Base-by-base conservation (phyloP, 2,888 invertebrate genomes). In the Lathronympha strigana region DNA sequence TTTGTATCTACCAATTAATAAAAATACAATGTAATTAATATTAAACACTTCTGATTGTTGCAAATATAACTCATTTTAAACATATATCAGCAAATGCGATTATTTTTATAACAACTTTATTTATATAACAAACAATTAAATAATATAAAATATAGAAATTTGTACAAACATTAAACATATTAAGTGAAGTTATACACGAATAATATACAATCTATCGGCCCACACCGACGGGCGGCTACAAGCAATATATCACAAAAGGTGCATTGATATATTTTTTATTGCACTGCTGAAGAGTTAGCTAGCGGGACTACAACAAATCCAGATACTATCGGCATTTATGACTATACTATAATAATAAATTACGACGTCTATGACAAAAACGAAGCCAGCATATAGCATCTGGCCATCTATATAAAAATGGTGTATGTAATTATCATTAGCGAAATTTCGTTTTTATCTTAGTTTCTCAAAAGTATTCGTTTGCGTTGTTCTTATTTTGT, bases 141-240 rank as follows among this genome's bases (percentile, higher is more conserved):
- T 31, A 55, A 50, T 43, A 58, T 63, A 31, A 57, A 50, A 47
- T 51, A 63, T 55, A 40, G 25, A 61, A 61, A 61, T 61, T 55
- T 50, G 38, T 61, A 40, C 54, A 60, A 61, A 62, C 50, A 40
- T 53, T 21, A 53, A 60, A 60, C 51, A 53, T 45, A 53, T 62
- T 17, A 17, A 25, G 23, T 43, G 17, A 49, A 58, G 21, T 31
- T 33, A 45, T n/a, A 13, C 31, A 45, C 9, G 25, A 58, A 31
- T 58, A 17, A 3, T 9, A 19, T 25, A 51, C 21, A 33, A 9
- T 11, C 36, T 55, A 31, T 15, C n/a, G 49, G 31, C 21, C 31
- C 21, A 5, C 23, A 6, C 15, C 25, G 40, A 21, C 25, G 31
- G 31, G 21, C 17, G 4, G 13, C 19, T 23, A 58, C 9, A 13